phyloP scores from a whole-genome alignment of 1,140 invertebrate genomes.

The Cyrtorhinus lividipennis region DNA sequence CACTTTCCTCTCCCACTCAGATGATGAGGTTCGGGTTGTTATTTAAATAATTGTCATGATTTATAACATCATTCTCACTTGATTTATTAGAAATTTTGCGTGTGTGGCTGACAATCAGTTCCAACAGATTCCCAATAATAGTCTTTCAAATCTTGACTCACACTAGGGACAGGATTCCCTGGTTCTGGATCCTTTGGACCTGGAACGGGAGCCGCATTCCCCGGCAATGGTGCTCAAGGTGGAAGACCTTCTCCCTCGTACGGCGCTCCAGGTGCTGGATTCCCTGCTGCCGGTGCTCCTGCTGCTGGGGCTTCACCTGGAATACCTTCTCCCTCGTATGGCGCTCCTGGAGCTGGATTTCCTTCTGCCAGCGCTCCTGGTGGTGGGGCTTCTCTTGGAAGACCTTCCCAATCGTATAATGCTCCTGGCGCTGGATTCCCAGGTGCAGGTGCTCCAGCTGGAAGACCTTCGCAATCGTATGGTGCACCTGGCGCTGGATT shows the following conservation, averaged over 20 bases:
- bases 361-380: constrained; percentile 11
- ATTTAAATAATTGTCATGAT: too few species aligned
- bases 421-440: background rate
- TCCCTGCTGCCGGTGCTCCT: background rate
- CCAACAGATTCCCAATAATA: too few species aligned
- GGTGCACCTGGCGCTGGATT: constrained; percentile 10
- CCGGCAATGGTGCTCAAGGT: constrained; percentile 3
- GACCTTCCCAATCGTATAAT: background rate
- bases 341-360: constrained; percentile 3
- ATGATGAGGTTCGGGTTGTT: too few species aligned
- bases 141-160: too few species aligned
- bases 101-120: too few species aligned
- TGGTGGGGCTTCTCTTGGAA: constrained; percentile 9
- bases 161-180: background rate
- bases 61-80: too few species aligned
- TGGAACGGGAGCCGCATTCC: background rate
- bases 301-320: background rate
- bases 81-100: too few species aligned
- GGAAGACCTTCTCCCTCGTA: background rate
- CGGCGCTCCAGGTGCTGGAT: background rate
- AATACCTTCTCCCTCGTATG: background rate
- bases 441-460: constrained; percentile 9
- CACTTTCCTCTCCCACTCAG: too few species aligned
- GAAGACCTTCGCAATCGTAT: background rate
- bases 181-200: background rate